Base-by-base conservation (phyloP, 2,888 invertebrate genomes). In the Lacanobia wlatinum region DNA sequence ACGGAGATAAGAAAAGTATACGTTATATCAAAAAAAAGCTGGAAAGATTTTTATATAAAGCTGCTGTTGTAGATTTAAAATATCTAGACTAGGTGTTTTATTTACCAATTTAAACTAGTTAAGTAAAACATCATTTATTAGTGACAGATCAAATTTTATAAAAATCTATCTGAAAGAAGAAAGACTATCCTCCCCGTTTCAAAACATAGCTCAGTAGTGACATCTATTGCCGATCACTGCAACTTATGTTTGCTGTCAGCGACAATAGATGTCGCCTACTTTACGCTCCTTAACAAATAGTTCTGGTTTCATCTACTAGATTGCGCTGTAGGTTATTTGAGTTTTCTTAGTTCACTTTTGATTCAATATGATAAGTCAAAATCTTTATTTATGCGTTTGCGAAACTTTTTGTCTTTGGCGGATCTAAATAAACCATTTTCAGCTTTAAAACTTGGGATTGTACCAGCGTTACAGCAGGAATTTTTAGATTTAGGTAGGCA, bases 181-280 rank as follows among this genome's bases (percentile, higher is more conserved):
- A n/a, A 50, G 5, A 1, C 8, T 34, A 16, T 38, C 12, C 1
- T 46, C 4, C 21, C 5, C 1, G 1, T 50, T 55, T 66, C 34
- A 28, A 52, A 64, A 48, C 23, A 12, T 1, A 1, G 8, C 18
- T 21, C 16, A 73, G 46, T 66, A 80, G 68, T 56, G 83, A 76
- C 82, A 83, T 83, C 82, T 82, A 38, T 80, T 67, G 66, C 9
- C 38, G 48, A 50, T 61, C 59, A 66, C 40, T 52, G 52, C 5
- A 62, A n/a, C 38, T 46, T 43, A 0, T 7, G 16, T 16, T 66
- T 0, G 1, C 23, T 23, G 10, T 50, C 14, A 50, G 28, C 21
- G 6, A 28, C 76, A 53, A 50, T 55, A 82, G 76, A 83, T 76
- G 68, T 59, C 72, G n/a, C 67, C 5, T 9, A 23, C 16, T 28